Percentiles rank a stretch among this genome's conserved stretches.
Conservation (phyloP, 2,113 vertebrate species). For the Chaetorhynchus papuensis region DNA sequence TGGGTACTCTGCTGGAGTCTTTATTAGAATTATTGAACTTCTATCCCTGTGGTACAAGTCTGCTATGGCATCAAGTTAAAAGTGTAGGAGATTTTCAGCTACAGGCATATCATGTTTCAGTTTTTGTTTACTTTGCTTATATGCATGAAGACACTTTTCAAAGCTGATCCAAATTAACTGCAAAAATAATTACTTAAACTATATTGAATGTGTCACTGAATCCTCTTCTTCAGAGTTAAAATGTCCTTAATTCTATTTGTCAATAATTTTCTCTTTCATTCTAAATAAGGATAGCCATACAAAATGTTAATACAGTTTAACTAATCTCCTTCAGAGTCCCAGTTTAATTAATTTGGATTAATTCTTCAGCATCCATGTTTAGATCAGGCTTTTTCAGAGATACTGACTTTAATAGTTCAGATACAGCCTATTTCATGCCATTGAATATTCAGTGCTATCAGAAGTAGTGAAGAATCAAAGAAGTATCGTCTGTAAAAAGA, state of each 20-base stretch:
- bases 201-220: background rate
- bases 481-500: background rate
- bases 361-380: background rate
- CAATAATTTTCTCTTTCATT: slow-evolving; percentile 1
- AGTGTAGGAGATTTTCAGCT: background rate
- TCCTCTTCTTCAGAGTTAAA: background rate
- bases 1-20: background rate
- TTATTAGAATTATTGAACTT: background rate
- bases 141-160: background rate
- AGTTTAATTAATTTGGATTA: slow-evolving; percentile 23
- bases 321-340: background rate
- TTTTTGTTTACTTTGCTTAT: background rate
- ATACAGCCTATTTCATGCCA: background rate
- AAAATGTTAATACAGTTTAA: background rate
- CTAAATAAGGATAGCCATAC: background rate
- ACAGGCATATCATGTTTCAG: background rate
- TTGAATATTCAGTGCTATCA: background rate
- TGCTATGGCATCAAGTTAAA: background rate
- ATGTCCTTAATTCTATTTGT: background rate
- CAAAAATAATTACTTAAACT: background rate
- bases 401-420: background rate
- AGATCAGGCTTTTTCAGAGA: background rate
- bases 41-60: background rate
- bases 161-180: background rate
- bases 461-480: background rate